phyloP scores from a whole-genome alignment of 2,888 invertebrate species.

The Epicampocera succincta region DNA sequence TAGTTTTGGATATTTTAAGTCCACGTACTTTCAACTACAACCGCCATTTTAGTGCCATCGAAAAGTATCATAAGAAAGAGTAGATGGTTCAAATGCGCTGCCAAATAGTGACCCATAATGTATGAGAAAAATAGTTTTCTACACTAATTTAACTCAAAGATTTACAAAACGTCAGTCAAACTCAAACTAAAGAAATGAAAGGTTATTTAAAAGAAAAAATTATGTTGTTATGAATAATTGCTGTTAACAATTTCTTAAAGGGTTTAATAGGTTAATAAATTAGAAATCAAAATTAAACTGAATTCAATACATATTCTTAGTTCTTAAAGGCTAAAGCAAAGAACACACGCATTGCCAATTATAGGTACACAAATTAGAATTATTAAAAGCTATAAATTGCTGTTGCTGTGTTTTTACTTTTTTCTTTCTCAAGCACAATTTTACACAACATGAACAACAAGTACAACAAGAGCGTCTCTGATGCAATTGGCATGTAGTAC shows the following conservation, averaged over 20 bases:
- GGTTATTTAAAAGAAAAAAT: no score
- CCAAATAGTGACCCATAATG: no score
- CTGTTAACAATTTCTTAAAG: no score
- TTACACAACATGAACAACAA: constrained; percentile 56
- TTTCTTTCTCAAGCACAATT: constrained; percentile 36
- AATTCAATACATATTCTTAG: constrained; percentile 17
- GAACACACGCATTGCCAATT: background rate
- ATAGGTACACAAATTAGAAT: constrained; percentile 38
- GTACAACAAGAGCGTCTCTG: constrained; percentile 46
- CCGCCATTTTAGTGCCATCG: no score
- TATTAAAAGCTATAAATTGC: constrained; percentile 44
- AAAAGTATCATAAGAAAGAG: no score
- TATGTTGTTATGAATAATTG: no score
- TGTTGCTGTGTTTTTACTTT: background rate
- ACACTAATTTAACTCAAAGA: background rate
- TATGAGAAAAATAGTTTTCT: background rate
- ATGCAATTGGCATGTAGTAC: constrained; percentile 50
- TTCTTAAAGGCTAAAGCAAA: constrained; percentile 16
- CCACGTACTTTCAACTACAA: no score
- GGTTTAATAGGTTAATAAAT: background rate
- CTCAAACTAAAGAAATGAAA: background rate
- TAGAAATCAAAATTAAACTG: constrained; percentile 11
- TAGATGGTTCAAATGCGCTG: no score
- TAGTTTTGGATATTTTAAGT: no score
- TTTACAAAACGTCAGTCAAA: no score